These are phyloP conservation scores for Leucoraja ocellata DNA, from an alignment of 2,797 vertebrate species.

Conservation along the genomic window DNA sequence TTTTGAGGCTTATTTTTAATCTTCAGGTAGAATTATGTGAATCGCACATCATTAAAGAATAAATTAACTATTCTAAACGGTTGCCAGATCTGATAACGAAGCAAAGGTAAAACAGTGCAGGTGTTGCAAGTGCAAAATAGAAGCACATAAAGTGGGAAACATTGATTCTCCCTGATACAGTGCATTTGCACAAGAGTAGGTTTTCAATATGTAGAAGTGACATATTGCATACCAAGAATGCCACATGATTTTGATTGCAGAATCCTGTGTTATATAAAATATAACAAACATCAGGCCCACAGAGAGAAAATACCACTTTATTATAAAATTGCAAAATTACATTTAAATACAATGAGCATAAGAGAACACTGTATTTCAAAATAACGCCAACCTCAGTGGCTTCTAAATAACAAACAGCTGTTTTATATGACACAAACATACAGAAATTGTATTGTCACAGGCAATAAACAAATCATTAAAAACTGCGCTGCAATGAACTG, in stretches of 20 bases:
- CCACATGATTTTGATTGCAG: not conserved
- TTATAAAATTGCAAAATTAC: constrained; percentile 3
- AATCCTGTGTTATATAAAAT: constrained; percentile 7
- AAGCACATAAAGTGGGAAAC: not conserved
- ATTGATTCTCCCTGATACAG: not conserved
- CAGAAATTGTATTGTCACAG: constrained; percentile 30
- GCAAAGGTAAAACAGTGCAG: not conserved
- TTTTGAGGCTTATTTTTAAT: not conserved
- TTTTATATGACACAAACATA: constrained; percentile 35
- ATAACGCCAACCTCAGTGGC: constrained; percentile 2
- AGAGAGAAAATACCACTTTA: not conserved
- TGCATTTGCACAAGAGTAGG: not conserved
- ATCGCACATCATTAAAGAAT: not conserved
- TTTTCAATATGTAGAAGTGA: not conserved
- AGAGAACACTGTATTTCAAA: constrained; percentile 15
- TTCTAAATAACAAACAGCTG: constrained; percentile 34
- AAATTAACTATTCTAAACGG: constrained; percentile 1
- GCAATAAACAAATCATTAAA: constrained; percentile 36
- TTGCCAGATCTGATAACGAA: not conserved
- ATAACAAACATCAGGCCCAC: not conserved
- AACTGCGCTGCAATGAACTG: not conserved
- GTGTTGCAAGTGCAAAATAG: not conserved
- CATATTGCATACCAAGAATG: not conserved
- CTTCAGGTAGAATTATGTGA: not conserved
- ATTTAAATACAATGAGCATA: constrained; percentile 5